These are phyloP conservation scores for Xerus rutilus DNA, from an alignment of 2,797 vertebrate species.

Conservation along the genomic window DNA sequence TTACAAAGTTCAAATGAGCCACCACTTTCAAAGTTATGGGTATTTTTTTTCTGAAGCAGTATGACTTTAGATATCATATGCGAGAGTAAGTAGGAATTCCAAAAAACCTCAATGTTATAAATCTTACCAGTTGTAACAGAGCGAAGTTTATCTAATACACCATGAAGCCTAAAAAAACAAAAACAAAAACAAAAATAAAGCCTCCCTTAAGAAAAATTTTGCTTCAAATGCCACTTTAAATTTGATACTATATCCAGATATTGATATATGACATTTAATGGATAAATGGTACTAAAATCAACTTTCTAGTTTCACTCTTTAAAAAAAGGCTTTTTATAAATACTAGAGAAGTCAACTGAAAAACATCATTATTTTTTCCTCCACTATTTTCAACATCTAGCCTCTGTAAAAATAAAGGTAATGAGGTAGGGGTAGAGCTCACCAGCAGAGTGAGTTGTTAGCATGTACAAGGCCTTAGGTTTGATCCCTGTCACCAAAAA, in stretches of 20 bases:
- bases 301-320: slow-evolving; percentile 18
- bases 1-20: slow-evolving; percentile 52
- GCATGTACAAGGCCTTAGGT: background rate
- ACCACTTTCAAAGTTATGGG: background rate
- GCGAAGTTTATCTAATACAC: slow-evolving; percentile 97
- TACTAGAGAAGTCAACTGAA: slow-evolving; percentile 1
- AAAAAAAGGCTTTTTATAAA: slow-evolving; percentile 3
- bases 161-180: slow-evolving; percentile 93
- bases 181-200: slow-evolving; percentile 64
- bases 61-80: slow-evolving; percentile 17
- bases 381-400: slow-evolving; percentile 22
- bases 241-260: slow-evolving; percentile 41
- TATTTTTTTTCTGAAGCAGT: background rate
- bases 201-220: slow-evolving; percentile 44
- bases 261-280: slow-evolving; percentile 27
- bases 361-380: background rate
- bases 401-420: background rate
- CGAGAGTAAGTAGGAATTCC: background rate
- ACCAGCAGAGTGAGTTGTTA: background rate
- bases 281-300: background rate
- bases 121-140: slow-evolving; percentile 95
- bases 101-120: slow-evolving; percentile 16
- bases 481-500: background rate
- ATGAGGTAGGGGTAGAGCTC: background rate
- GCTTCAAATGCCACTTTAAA: slow-evolving; percentile 53